A percentile compares a stretch with the other conserved stretches of the same genome.
Conservation (phyloP, 2,888 invertebrate species). For the Chelonus formosanus region DNA sequence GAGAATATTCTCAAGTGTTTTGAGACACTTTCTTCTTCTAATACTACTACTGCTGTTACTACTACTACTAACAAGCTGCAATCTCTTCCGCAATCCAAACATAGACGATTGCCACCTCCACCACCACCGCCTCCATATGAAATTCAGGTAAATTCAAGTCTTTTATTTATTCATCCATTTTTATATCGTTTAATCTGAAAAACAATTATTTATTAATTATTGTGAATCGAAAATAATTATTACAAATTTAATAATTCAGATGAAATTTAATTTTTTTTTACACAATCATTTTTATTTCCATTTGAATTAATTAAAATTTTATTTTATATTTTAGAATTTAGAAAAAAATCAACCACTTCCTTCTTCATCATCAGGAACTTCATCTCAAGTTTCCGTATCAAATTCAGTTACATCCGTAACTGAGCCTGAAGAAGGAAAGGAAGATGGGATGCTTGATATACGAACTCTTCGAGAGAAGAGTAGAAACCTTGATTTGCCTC, state of each 20-base stretch:
- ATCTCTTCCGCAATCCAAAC: slow-evolving; percentile 64
- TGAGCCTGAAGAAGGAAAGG: slow-evolving; percentile 44
- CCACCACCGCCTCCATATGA: slow-evolving; percentile 70
- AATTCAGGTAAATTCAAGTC: slow-evolving; percentile 55
- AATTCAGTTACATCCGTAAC: slow-evolving; percentile 39
- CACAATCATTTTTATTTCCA: neutral
- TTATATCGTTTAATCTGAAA: neutral
- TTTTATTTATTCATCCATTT: neutral
- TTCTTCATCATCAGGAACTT: slow-evolving; percentile 42
- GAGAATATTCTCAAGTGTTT: slow-evolving; percentile 81
- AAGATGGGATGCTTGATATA: slow-evolving; percentile 73
- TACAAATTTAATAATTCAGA: no score
- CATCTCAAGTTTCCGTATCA: slow-evolving; percentile 39
- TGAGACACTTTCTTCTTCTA: slow-evolving; percentile 59
- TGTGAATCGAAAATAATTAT: no score
- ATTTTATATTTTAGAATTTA: slow-evolving; percentile 51
- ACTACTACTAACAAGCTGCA: slow-evolving; percentile 47
- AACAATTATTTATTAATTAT: no score
- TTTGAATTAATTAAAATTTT: neutral
- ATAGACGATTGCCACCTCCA: slow-evolving; percentile 68
- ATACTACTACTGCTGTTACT: no score
- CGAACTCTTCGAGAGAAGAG: slow-evolving; percentile 87
- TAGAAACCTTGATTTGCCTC: slow-evolving; percentile 87
- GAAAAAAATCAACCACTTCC: slow-evolving; percentile 59
- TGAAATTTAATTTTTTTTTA: neutral